Evolutionary conservation across 2,888 invertebrate species (phyloP), one percentile per base, ranked within the genome.

Genomic region (Merodon equestris): DNA sequence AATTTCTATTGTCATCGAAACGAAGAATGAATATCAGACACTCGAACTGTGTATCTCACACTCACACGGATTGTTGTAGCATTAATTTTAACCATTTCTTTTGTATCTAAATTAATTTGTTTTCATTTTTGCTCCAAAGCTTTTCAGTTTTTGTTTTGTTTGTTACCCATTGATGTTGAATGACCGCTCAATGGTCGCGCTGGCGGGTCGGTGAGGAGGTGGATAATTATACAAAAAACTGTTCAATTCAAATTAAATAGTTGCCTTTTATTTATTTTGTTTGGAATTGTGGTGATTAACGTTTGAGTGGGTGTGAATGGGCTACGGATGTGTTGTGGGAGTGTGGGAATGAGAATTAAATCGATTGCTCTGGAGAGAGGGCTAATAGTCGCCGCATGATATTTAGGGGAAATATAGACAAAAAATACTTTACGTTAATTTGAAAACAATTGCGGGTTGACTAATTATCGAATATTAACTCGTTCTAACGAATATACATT

Each of bases 61-160:
- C 17, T 57, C 12, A 36, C 45, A 34, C 27, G 9, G 48, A 61
- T 61, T 63, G 54, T 63, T 44, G 47, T 61, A 13, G 40, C 47
- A 42, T 40, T 19, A 48, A 44, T 18, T 54, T 15, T 34, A 56
- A 42, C 18, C 15, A 36, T 17, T 18, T 18, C 14, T 54, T 50
- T 48, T 44, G 12, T 44, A 50, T 42, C 56, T 18, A 71, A 70
- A 70, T 70, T 70, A 70, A 56, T 56, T 70, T 61, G 61, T 70
- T 70, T 27, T 27, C 2, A 70, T 70, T 61, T 54, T 61, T 61
- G 2, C 27, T 27, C 27, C 27, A 27, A 27, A 2, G 7, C 2
- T 27, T 27, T 27, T n/a, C n/a, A n/a, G n/a, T n/a, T 27, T 27
- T 27, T 27, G 3, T 27, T 4, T 27, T 7, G 27, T 27, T 27